Percentiles rank a stretch among this genome's conserved stretches.
These are phyloP conservation scores for Odocoileus virginianus DNA, from an alignment of 2,113 vertebrate genomes.

Conservation along the genomic window DNA sequence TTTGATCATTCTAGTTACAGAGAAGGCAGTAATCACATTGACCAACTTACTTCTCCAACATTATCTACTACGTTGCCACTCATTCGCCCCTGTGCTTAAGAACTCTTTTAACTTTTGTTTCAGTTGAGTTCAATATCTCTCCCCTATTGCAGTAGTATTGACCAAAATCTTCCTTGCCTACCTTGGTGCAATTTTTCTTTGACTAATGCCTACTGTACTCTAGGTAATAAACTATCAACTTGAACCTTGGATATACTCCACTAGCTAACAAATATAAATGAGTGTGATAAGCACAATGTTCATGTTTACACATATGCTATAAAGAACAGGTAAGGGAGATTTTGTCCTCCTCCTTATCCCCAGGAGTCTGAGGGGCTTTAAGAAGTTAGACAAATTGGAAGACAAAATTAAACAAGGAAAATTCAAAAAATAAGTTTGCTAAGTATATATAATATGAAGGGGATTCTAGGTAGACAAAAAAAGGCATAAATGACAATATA, in stretches of 20 bases:
- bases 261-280: neutral
- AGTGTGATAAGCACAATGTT: neutral
- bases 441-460: neutral
- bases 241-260: neutral
- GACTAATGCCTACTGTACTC: neutral
- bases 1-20: neutral
- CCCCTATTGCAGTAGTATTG: neutral
- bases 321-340: neutral
- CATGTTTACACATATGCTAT: neutral
- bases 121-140: neutral
- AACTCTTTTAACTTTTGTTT: neutral
- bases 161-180: neutral
- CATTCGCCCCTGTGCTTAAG: neutral
- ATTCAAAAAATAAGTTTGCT: neutral
- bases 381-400: neutral
- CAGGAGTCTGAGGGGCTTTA: neutral
- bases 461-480: neutral
- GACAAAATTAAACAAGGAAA: neutral
- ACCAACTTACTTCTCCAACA: neutral
- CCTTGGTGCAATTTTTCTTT: neutral
- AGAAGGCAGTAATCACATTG: neutral
- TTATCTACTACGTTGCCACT: neutral
- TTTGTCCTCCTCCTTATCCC: too few species aligned
- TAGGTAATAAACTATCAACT: neutral
- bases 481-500: neutral